A percentile compares a stretch with the other conserved stretches of the same genome.
Conservation (phyloP, 2,797 vertebrate genomes). For the Pseudomugil gertrudae region DNA sequence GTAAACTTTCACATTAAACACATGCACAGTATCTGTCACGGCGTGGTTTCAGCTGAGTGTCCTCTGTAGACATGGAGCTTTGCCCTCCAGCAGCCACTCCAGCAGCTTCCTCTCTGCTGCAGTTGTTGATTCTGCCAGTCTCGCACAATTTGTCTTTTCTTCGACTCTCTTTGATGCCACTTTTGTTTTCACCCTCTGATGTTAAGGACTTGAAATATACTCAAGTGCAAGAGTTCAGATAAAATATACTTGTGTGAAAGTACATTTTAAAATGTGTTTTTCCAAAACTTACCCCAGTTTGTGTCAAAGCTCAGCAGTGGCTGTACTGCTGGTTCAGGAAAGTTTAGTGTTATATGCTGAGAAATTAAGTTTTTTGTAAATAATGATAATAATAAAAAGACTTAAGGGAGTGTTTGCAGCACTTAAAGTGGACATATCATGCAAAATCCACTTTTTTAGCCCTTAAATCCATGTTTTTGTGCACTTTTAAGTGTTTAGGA, state of each 20-base stretch:
- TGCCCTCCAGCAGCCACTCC: slow-evolving; percentile 4
- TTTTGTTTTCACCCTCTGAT: not conserved
- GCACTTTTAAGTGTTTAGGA: too few species aligned
- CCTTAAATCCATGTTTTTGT: too few species aligned
- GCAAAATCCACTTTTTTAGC: too few species aligned
- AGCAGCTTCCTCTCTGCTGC: not conserved
- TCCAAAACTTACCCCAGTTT: not conserved
- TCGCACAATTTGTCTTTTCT: not conserved
- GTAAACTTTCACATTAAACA: slow-evolving; percentile 7
- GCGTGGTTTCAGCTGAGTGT: slow-evolving; percentile 13
- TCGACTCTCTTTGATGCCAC: not conserved
- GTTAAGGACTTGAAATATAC: not conserved
- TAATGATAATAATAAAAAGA: too few species aligned
- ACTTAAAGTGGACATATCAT: not conserved
- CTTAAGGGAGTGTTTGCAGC: not conserved
- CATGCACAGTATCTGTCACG: slow-evolving; percentile 1
- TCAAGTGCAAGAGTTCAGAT: not conserved
- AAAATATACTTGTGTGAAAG: not conserved
- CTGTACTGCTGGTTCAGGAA: not conserved
- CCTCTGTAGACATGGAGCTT: not conserved
- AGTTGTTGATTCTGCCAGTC: not conserved
- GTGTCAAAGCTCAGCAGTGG: not conserved
- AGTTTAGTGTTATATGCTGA: not conserved
- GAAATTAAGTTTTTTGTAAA: not conserved
- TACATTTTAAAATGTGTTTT: not conserved